Percentiles rank a stretch among this genome's conserved stretches.
These are phyloP conservation scores for Umimayanthus chanpuru DNA, from an alignment of 92 coral and sea anemone species.

Conservation along the genomic window DNA sequence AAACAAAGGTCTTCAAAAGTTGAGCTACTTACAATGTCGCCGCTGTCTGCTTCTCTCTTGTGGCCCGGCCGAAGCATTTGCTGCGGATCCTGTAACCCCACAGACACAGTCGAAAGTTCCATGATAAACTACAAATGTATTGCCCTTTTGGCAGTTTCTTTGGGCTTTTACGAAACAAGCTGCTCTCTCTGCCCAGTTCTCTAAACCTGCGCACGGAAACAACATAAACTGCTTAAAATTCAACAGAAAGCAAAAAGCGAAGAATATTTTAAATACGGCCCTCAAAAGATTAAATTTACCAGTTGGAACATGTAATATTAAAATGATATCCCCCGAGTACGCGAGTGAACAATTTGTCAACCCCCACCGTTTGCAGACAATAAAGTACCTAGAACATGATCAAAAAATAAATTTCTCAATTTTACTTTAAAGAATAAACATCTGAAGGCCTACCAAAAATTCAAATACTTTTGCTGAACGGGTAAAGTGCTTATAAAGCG, in stretches of 20 bases:
- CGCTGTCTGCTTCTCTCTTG: constrained; percentile 67
- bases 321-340: constrained; percentile 27
- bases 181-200: not conserved
- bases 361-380: constrained; percentile 42
- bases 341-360: not conserved
- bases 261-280: constrained; percentile 44
- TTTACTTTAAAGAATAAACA: constrained; percentile 31
- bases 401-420: constrained; percentile 26
- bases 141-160: constrained; percentile 44
- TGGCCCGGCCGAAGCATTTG: constrained; percentile 62
- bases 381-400: constrained; percentile 26
- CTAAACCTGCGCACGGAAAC: constrained; percentile 47
- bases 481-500: constrained; percentile 36
- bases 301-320: constrained; percentile 47
- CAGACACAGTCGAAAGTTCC: constrained; percentile 47
- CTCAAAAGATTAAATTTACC: constrained; percentile 48
- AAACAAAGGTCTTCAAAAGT: constrained; percentile 30
- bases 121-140: constrained; percentile 42
- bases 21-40: constrained; percentile 68
- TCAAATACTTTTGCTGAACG: constrained; percentile 44
- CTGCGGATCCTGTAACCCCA: constrained; percentile 52
- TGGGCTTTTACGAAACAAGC: not conserved
- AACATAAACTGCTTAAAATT: constrained; percentile 40
- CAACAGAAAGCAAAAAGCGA: constrained; percentile 45
- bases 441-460: constrained; percentile 28